These are phyloP conservation scores for Penelope pileata DNA, from an alignment of 2,113 vertebrate genomes.

Conservation along the genomic window DNA sequence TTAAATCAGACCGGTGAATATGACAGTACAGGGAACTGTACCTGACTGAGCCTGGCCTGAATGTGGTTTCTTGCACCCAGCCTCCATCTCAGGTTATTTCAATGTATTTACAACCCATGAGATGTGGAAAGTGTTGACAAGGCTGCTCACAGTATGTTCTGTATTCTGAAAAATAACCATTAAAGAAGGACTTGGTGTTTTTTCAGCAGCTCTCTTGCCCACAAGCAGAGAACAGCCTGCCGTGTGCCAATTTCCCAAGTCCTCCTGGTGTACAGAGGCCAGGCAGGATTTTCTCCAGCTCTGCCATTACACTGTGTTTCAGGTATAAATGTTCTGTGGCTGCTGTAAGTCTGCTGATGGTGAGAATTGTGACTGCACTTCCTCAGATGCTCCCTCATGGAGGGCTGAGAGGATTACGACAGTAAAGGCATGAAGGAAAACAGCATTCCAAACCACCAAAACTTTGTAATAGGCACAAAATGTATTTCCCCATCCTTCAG, in stretches of 20 bases:
- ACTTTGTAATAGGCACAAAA: background rate
- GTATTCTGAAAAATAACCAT: background rate
- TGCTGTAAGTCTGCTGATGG: background rate
- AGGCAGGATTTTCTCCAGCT: background rate
- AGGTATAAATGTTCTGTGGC: background rate
- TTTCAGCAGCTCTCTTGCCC: background rate
- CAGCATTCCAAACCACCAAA: background rate
- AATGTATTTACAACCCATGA: rapidly evolving
- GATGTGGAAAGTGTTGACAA: background rate
- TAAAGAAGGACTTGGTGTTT: background rate
- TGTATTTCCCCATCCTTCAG: background rate
- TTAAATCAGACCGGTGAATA: background rate
- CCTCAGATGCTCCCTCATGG: background rate
- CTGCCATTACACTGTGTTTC: background rate
- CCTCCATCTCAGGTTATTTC: background rate
- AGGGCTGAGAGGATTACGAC: background rate
- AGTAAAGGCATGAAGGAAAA: background rate
- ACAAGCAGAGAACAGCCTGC: background rate
- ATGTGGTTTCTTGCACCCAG: rapidly evolving
- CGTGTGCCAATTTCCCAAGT: background rate
- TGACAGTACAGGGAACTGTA: background rate
- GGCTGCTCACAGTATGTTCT: background rate
- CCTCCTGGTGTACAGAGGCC: background rate
- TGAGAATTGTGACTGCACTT: background rate
- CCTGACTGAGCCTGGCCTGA: background rate